phyloP scores from a whole-genome alignment of 2,797 vertebrate species.

The Rhincodon typus region DNA sequence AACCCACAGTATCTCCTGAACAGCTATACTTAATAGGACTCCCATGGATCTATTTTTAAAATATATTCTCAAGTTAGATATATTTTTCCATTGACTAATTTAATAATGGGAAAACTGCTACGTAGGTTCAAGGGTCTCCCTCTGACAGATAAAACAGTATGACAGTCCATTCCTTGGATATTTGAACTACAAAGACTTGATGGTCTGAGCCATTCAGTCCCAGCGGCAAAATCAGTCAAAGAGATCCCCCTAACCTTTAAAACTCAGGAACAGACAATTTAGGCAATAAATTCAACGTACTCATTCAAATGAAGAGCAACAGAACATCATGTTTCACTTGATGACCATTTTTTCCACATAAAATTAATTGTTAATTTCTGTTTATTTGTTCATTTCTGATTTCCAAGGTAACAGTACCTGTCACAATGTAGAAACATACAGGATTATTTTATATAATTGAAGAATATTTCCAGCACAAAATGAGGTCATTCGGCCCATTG shows the following conservation, averaged over 20 bases:
- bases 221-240: background rate
- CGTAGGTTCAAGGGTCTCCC: background rate
- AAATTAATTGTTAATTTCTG: background rate
- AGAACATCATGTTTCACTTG: background rate
- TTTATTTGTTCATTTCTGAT: background rate
- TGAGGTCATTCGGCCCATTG: background rate
- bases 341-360: background rate
- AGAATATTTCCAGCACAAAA: background rate
- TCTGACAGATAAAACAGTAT: background rate
- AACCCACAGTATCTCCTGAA: background rate
- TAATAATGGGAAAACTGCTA: background rate
- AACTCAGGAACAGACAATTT: background rate
- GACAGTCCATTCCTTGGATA: background rate
- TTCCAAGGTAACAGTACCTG: background rate
- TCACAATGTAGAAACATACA: background rate
- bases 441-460: too few species aligned
- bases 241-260: background rate
- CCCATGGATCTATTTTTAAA: background rate
- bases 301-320: background rate
- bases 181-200: background rate
- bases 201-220: background rate
- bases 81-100: background rate
- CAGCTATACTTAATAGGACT: background rate
- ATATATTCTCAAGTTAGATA: background rate
- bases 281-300: background rate